Evolutionary conservation across 2,888 invertebrate genomes (phyloP), one percentile per base, ranked within the genome.

Genomic region (Lasioglossum villosulum): DNA sequence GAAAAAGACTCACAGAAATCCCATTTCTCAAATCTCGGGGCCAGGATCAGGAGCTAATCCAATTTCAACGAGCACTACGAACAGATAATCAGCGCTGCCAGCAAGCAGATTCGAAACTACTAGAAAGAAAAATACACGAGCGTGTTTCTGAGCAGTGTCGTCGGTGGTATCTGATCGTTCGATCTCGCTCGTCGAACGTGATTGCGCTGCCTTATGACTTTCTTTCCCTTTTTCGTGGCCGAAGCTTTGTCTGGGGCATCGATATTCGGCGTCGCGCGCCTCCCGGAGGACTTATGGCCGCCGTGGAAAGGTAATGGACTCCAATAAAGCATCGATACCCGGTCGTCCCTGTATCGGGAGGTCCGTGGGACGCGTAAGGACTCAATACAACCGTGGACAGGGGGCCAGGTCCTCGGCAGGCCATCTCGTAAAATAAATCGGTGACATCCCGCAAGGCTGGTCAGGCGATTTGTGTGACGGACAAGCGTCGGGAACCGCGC

Each of bases 361-460:
- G 70, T 70, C 87, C 82, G 83, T 83, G 81, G 88, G 79, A 88
- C 80, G 78, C 88, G 87, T 85, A 89, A 90, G 87, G 84, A 90
- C 90, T 90, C 87, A 86, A 90, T 90, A 89, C 82, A 90, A 78
- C 84, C 80, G 85, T 66, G 82, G 39, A 80, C 77, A 80, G 85
- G 75, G 82, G 74, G 76, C 90, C 91, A 4, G 68, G 88, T 90
- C 90, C 90, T 91, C 88, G 75, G 86, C 76, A 83, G 78, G 80
- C 86, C 87, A 80, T 88, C 92, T 92, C 93, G 92, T 94, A 92
- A 94, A 94, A 94, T 94, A 94, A 94, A 95, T 95, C 93, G 94
- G 93, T 93, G 93, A 94, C 94, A 94, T 93, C 91, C 91, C 92
- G 91, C 91, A 89, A 91, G 93, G 89, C 92, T 93, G 93, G 93